Evolutionary conservation across 2,888 invertebrate species (phyloP), one percentile per base, ranked within the genome.

Genomic region (Lepidochitona cinerea): DNA sequence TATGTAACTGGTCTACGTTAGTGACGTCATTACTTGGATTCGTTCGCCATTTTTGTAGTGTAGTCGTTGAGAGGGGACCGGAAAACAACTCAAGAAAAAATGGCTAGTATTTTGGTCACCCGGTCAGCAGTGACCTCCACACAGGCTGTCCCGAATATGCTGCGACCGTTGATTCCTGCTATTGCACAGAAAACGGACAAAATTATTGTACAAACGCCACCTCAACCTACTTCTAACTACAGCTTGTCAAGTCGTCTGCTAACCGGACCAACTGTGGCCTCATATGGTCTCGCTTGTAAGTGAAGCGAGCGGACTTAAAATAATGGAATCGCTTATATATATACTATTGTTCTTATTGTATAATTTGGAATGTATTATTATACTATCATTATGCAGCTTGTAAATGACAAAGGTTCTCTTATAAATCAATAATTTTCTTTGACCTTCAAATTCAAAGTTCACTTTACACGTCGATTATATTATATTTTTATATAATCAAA

Each of bases 101-200:
- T 84, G 84, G 81, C 49, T 23, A 49, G 49, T 23, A 18, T 82
- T 68, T 76, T 81, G 35, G 52, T 82, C 35, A 81, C 81, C 5
- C 84, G 80, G 77, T 71, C 79, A n/a, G 76, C 79, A 49, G 72
- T 83, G 66, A 87, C 86, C 33, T 81, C 83, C 29, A 75, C 81
- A 35, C 83, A 85, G 69, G 74, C 84, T 49, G 81, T 85, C 29
- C 82, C 86, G 9, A 79, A 75, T 32, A 68, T 77, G 6, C 36
- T 80, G 29, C 77, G 78, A 36, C 83, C 83, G 32, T 41, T 79
- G n/a, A 70, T 79, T 53, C 78, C 80, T 23, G 76, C 79, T 36
- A 66, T 79, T 37, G 49, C 79, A 33, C 73, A 75, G 37, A 75
- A 79, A 71, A 37, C 75, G 5, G 71, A 81, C 29, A 78, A 75